Evolutionary conservation across 2,797 vertebrate genomes (phyloP), one percentile per base, ranked within the genome.

Genomic region (Vespertilio murinus): DNA sequence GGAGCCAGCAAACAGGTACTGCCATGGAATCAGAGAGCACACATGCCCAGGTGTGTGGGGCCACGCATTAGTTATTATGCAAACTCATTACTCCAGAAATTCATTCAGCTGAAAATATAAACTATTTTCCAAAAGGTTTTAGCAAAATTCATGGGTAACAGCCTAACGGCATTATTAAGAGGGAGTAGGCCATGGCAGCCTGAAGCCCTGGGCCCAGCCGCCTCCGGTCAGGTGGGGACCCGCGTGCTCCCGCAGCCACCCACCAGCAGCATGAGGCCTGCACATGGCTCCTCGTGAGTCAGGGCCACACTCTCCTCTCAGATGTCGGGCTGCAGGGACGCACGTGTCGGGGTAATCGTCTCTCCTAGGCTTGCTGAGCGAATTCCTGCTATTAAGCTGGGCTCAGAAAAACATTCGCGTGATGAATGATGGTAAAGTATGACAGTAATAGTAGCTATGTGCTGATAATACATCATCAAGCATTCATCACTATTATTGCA

Each of bases 51-150:
- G 22, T 56, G 6, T 42, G 42, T 42, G 35, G 54, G 94, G 81
- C 59, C 88, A n/a, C 64, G 49, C 92, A 88, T 93, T 92, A 95
- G 84, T 95, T 80, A 83, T 95, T 93, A 96, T 82, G 92, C 96
- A 95, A 96, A 95, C 81, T 94, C 92, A 91, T 88, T 90, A 87
- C 78, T 56, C 81, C 49, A 35, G 81, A 84, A 86, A 88, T 88
- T 88, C 90, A 90, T 90, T 93, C 85, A 61, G 92, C 96, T 92
- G 81, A 94, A 95, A 96, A 94, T 67, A 79, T 84, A 84, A 95
- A 90, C 88, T 84, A 25, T 93, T 95, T 91, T 74, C 78, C 52
- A 47, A 88, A 93, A 92, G 78, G 85, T 81, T 94, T 94, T 75
- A 95, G 94, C 0, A 0, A 88, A 90, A 93, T 95, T 64, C 90